phyloP scores from a whole-genome alignment of 2,113 vertebrate genomes.

The Melierax canorus region DNA sequence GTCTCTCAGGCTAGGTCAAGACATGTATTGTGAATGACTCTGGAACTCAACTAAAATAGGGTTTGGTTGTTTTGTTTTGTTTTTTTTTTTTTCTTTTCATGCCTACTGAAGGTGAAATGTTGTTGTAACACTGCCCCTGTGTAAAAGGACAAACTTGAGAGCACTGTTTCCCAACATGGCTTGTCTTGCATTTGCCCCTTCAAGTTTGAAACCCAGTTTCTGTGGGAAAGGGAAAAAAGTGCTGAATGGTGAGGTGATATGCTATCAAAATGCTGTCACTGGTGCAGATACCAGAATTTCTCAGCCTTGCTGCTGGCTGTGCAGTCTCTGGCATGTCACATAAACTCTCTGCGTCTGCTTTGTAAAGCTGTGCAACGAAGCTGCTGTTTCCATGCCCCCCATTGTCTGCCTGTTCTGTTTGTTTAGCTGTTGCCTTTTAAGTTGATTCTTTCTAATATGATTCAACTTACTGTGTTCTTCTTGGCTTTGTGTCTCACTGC shows the following conservation, averaged over 20 bases:
- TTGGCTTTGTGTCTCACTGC: background rate
- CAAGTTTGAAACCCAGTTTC: background rate
- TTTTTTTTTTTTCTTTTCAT: background rate
- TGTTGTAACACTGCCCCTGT: background rate
- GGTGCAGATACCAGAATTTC: accelerated
- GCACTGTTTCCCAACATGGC: accelerated
- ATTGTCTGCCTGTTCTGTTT: background rate
- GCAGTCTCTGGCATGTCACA: background rate
- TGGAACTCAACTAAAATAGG: background rate
- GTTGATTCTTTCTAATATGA: background rate
- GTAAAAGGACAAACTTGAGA: background rate
- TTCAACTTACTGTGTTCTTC: background rate
- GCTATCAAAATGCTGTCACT: background rate
- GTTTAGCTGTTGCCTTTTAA: background rate
- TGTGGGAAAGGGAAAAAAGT: background rate
- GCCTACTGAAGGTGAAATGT: background rate
- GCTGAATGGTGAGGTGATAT: background rate
- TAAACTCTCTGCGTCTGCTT: background rate
- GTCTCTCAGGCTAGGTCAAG: background rate
- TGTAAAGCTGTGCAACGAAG: background rate
- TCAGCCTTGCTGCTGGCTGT: background rate
- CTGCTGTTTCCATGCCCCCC: background rate
- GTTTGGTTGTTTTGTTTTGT: background rate
- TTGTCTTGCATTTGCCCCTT: background rate
- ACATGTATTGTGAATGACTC: background rate